phyloP scores from a whole-genome alignment of 2,797 vertebrate species.

The Calcarius lapponicus region DNA sequence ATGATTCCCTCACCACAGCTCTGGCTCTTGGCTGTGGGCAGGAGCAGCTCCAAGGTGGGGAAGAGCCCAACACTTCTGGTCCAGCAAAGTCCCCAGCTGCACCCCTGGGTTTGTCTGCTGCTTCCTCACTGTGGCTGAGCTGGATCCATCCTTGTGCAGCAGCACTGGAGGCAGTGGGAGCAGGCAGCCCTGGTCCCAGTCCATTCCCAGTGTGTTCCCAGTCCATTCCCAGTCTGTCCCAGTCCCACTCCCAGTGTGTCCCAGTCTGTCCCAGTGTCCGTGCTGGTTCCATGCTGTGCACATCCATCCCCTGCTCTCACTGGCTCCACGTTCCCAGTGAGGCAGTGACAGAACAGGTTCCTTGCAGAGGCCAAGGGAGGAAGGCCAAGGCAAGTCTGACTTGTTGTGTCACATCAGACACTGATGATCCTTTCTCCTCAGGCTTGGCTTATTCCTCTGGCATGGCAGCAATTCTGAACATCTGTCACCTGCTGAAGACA shows the following conservation, averaged over 20 bases:
- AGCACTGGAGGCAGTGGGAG: no score
- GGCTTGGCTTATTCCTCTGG: constrained; percentile 89
- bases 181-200: no score
- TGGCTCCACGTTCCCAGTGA: neutral
- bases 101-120: no score
- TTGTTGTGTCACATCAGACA: neutral
- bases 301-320: neutral
- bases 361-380: neutral
- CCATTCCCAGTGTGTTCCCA: no score
- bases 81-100: no score
- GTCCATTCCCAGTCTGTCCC: no score
- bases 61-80: no score
- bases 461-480: constrained; percentile 85
- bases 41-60: no score
- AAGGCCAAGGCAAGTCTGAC: neutral
- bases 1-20: no score
- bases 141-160: no score
- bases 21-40: no score
- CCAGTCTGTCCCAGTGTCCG: neutral
- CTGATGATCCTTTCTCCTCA: constrained; percentile 53
- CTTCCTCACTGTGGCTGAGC: no score
- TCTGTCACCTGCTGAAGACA: constrained; percentile 87
- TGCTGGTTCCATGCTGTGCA: neutral
- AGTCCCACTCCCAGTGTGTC: neutral
- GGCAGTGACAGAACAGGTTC: neutral